phyloP scores from a whole-genome alignment of 2,888 invertebrate species.

The Cantharis nigra region DNA sequence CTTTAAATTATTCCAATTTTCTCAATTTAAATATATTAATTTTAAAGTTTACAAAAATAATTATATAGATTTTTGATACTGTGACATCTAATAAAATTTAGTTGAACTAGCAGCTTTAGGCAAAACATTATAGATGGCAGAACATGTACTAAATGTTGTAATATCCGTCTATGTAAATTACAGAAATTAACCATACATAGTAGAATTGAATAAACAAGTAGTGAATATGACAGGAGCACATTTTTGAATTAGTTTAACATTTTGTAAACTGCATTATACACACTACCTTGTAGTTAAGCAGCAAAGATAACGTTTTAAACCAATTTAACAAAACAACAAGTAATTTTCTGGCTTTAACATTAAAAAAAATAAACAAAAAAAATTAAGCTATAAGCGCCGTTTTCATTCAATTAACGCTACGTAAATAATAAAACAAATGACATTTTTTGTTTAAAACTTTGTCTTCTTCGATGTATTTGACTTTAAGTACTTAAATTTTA shows the following conservation, averaged over 20 bases:
- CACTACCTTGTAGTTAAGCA: no score
- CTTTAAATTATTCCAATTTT: not conserved
- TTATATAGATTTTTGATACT: not conserved
- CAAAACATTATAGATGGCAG: not conserved
- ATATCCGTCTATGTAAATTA: not conserved
- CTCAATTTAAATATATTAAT: not conserved
- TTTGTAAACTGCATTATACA: not conserved
- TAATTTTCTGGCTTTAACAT: no score
- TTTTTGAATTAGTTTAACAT: not conserved
- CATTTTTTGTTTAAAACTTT: no score
- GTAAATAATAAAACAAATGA: no score
- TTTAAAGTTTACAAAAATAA: not conserved
- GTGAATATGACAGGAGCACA: not conserved
- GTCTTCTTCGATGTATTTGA: no score
- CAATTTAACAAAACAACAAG: no score
- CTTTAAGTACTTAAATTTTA: no score
- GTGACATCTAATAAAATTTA: not conserved
- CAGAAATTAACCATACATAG: not conserved
- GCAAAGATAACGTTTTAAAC: no score
- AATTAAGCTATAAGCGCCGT: no score
- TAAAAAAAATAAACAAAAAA: no score
- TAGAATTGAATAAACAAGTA: no score
- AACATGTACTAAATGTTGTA: not conserved
- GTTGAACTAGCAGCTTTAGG: not conserved
- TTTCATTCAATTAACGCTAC: no score